Base-by-base conservation (phyloP, 2,113 vertebrate species). In the Tautogolabrus adspersus region DNA sequence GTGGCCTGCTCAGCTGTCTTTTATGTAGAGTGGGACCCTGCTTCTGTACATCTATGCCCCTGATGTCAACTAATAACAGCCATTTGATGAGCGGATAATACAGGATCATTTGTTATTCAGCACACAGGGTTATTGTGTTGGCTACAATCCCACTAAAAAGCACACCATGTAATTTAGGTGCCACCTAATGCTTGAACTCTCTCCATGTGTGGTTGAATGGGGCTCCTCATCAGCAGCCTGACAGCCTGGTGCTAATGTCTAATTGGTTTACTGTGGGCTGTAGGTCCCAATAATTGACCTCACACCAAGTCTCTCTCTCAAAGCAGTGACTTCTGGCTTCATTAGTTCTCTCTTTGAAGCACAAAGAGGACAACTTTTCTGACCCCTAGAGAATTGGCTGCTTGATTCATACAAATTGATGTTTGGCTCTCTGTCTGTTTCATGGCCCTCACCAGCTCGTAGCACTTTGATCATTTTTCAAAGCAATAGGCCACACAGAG, bases 391-490 rank as follows among this genome's bases (percentile, higher is more conserved):
- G 77, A 91, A 89, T 87, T 85, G 85, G 83, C 88, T 87, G 87
- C 85, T 94, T 92, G 89, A 92, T 90, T 88, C 82, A 81, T 79
- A 90, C 84, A 93, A 93, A 93, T 92, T 94, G 89, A 90, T 89
- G 87, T 91, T 93, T 93, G 86, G 87, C 81, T 89, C 60, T 10
- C 71, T 78, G 84, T 91, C 83, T 91, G 86, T 86, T 84, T 88
- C 76, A 58, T 55, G 62, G 75, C 72, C 77, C 85, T 85, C 78
- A 59, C 66, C 79, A 72, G 72, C 72, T 77, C 23, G 10, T 63
- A 47, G 77, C 66, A 82, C 93, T 94, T 94, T 95, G 93, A 95
- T 94, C 91, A 92, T 92, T 85, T 91, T 93, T 93, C 91, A 91
- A 94, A 93, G 92, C 76, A 67, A 80, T 54, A 82, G 62, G 66